Evolutionary conservation across 2,113 vertebrate species (phyloP), one percentile per base, ranked within the genome.

Genomic region (Spilogale gracilis): DNA sequence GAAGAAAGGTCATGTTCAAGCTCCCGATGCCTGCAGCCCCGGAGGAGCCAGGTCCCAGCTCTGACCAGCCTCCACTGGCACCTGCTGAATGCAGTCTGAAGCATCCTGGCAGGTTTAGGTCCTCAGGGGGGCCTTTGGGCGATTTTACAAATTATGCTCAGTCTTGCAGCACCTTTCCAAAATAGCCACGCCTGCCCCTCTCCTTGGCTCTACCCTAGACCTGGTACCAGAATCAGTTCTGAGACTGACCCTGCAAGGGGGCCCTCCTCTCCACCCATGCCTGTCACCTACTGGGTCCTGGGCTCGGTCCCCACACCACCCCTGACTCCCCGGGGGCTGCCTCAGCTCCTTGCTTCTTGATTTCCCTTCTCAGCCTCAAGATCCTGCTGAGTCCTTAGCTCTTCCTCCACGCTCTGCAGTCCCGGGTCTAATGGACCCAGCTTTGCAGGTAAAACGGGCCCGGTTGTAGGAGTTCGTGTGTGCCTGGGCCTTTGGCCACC

Each of bases 111-210:
- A 20, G 69, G 18, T 6, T n/a, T 58, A n/a, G 45, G 61, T 45
- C 65, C 45, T 4, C 0, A n/a, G 21, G 69, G 6, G 9, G 56
- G 16, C 21, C 2, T 1, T 14, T 1, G 11, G 4, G 52, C 38
- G 32, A 25, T 43, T 12, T 27, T 9, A 8, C 1, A 10, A 0
- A 10, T 1, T 4, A 23, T 6, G 38, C 74, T 58, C 58, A 10
- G 96, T 32, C 43, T 73, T 50, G 52, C 45, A 18, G 38, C 21
- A 9, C 3, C 38, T 58, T 11, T 25, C 10, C 2, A 1, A 61
- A 43, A 9, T 6, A 5, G 18, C 20, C 0, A 0, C 1, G n/a
- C 21, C 52, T 1, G 0, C 13, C 25, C 17, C 0, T 1, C 10
- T 11, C 54, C 32, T 23, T 7, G 0, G 4, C 45, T n/a, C 21